Evolutionary conservation across 2,797 vertebrate species (phyloP), one percentile per base, ranked within the genome.

Genomic region (Danio choprae): DNA sequence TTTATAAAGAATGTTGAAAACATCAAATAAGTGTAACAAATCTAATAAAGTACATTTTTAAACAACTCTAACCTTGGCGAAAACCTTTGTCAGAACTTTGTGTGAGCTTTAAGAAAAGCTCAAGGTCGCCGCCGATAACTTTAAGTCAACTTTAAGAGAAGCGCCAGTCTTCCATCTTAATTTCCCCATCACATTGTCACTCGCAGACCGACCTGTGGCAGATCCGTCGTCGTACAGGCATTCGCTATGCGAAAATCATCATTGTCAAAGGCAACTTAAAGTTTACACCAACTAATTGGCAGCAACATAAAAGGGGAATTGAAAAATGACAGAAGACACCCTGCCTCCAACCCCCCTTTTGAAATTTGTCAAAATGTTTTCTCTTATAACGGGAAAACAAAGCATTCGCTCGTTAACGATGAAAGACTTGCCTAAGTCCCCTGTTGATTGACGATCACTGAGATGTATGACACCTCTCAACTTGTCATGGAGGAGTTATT

Each of bases 391-490:
- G 46, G 77, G 85, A 89, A 93, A 91, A 92, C 90, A 93, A 91
- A 91, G 90, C 89, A 88, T 89, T 90, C 86, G 87, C 91, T 93
- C 85, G 82, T 92, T 93, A 94, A 91, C 89, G 90, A 93, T 91
- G 90, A 93, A 93, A 91, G 89, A 87, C 82, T 87, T 90, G 82
- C 85, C 87, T 86, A 89, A 92, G 85, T 93, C 92, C 92, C 92
- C 88, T 88, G 93, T 89, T 93, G 93, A 93, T 88, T 92, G 92
- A 94, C 90, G 90, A 93, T 92, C 92, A 92, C 89, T 92, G 91
- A 93, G 92, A 94, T 94, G 92, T 93, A 91, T 93, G 93, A 94
- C 94, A 93, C 92, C 92, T 91, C 92, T 93, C 92, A 92, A 92
- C 92, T 92, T 92, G 92, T 92, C 92, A 92, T 90, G 75, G 89